Percentiles rank a stretch among this genome's conserved stretches.
phyloP scores from a whole-genome alignment of 2,113 vertebrate species.

The Lucifuga dentata region DNA sequence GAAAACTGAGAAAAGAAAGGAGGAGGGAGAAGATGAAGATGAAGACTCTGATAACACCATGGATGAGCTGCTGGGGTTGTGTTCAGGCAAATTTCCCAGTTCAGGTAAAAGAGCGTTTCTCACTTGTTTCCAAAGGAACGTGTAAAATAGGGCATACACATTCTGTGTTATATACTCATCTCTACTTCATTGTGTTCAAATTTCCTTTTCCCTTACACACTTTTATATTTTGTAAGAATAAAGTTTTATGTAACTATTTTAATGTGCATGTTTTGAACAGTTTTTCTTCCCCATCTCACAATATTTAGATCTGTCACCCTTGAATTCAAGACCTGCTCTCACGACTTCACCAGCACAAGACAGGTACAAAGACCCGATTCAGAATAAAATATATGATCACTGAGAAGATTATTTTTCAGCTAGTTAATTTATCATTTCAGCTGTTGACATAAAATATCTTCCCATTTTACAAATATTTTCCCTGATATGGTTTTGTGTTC shows the following conservation, averaged over 20 bases:
- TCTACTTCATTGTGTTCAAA: too few species aligned
- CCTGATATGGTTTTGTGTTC: too few species aligned
- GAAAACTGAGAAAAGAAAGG: background rate
- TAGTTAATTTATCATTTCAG: too few species aligned
- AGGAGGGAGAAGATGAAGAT: constrained; percentile 10
- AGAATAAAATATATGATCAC: background rate
- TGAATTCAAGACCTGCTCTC: constrained; percentile 46
- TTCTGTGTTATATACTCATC: too few species aligned
- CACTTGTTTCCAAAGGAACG: too few species aligned
- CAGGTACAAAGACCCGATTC: constrained; percentile 60
- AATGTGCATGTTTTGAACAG: background rate
- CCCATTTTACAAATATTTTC: too few species aligned
- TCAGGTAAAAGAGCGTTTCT: constrained; percentile 79
- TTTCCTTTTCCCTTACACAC: too few species aligned
- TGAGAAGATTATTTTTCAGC: too few species aligned
- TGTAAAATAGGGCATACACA: too few species aligned
- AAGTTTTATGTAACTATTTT: background rate
- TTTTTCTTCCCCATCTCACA: background rate
- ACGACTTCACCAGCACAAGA: constrained; percentile 35
- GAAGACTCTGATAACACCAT: constrained; percentile 72
- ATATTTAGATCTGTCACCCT: constrained; percentile 26
- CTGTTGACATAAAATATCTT: too few species aligned
- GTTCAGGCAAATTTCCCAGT: constrained; percentile 88
- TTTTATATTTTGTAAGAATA: too few species aligned
- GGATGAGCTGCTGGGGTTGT: constrained; percentile 91